Conservation (phyloP, 1,140 invertebrate genomes). For the Theocolax elegans region DNA sequence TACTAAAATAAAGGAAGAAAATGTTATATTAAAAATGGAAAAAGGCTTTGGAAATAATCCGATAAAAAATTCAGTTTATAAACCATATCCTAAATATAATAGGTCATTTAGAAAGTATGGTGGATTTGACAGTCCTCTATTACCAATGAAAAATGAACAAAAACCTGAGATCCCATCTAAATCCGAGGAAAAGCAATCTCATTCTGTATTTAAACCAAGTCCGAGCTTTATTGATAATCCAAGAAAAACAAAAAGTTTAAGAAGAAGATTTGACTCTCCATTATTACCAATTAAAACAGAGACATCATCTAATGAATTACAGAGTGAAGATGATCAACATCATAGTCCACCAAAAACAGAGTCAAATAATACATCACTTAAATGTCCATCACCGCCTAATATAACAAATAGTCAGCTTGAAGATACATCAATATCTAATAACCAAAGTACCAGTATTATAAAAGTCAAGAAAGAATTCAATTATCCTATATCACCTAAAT, state of each 20-base stretch:
- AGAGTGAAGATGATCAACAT: too few relatives aligned
- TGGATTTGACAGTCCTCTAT: slow-evolving; percentile 6
- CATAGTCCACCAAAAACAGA: too few relatives aligned
- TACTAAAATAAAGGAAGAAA: neutral
- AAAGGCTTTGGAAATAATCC: neutral
- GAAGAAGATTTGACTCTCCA: slow-evolving; percentile 3
- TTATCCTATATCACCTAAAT: too few relatives aligned
- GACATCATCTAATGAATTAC: too few relatives aligned
- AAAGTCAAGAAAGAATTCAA: too few relatives aligned
- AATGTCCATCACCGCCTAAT: neutral
- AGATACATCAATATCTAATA: too few relatives aligned
- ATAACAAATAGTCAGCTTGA: too few relatives aligned
- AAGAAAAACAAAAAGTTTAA: neutral
- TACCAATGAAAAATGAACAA: neutral
- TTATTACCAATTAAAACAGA: slow-evolving; percentile 14
- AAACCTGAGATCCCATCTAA: neutral
- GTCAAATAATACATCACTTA: neutral
- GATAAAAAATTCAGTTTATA: neutral
- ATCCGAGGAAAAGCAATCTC: neutral
- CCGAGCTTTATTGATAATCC: neutral
- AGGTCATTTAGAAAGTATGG: neutral
- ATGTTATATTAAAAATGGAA: neutral
- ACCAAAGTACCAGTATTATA: too few relatives aligned
- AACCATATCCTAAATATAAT: neutral
- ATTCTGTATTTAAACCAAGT: too few relatives aligned